Conservation (phyloP, 1,140 invertebrate species). For the Caerostris darwini region DNA sequence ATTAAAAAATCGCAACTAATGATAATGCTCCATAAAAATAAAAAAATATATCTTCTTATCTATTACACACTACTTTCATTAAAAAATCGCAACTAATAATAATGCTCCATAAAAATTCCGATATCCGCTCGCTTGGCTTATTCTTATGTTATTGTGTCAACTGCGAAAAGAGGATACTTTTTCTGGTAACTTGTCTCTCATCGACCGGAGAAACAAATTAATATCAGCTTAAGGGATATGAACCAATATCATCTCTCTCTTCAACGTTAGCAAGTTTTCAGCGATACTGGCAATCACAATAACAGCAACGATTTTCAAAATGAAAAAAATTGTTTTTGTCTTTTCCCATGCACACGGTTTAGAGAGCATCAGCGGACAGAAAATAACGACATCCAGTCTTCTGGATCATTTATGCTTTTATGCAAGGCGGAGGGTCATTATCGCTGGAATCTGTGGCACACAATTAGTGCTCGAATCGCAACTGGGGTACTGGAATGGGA, state of each 20-base stretch:
- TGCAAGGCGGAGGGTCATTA: background rate
- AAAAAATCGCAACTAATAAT: background rate
- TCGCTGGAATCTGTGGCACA: background rate
- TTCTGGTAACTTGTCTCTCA: background rate
- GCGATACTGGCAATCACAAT: background rate
- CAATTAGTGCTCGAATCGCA: slow-evolving; percentile 22
- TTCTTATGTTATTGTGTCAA: background rate
- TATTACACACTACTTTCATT: background rate
- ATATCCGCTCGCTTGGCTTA: background rate
- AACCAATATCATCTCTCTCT: background rate
- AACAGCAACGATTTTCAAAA: background rate
- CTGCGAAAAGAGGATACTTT: background rate
- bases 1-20: no score
- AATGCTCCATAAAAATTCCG: background rate
- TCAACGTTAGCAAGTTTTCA: background rate
- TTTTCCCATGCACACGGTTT: background rate
- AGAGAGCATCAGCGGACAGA: background rate
- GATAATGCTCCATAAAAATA: no score
- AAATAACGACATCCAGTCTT: background rate
- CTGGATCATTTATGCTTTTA: slow-evolving; percentile 1
- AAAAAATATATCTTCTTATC: background rate
- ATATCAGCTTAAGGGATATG: background rate
- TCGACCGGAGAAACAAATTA: background rate
- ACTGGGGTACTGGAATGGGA: background rate
- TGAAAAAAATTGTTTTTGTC: background rate